A percentile compares a stretch with the other conserved stretches of the same genome.
phyloP scores from a whole-genome alignment of 2,113 vertebrate species.

The Phasianus colchicus region DNA sequence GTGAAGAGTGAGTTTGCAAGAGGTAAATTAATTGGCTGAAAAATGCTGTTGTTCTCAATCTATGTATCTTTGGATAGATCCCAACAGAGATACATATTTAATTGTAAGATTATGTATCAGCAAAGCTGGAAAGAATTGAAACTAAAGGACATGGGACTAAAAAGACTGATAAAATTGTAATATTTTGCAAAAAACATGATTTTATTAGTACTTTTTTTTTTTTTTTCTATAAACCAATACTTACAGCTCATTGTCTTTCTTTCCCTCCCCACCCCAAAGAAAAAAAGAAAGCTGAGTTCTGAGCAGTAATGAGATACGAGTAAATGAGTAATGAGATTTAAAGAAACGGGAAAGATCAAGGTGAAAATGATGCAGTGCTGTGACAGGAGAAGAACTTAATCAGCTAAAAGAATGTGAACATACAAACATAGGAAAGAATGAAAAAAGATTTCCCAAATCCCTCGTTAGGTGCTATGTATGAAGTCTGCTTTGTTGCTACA shows the following conservation, averaged over 20 bases:
- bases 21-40: neutral
- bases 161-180: neutral
- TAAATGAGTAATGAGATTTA: neutral
- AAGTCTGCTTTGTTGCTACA: neutral
- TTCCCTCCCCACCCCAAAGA: neutral
- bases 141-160: neutral
- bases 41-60: neutral
- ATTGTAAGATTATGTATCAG: neutral
- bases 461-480: neutral
- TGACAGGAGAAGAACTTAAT: neutral
- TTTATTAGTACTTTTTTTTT: neutral
- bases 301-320: neutral
- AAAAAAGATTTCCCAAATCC: neutral
- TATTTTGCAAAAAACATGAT: neutral
- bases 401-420: neutral
- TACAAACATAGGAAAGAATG: neutral
- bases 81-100: neutral
- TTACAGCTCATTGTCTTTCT: neutral
- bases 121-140: neutral
- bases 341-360: neutral
- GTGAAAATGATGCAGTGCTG: neutral
- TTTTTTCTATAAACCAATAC: neutral
- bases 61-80: rapidly evolving
- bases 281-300: neutral
- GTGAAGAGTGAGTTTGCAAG: neutral